Evolutionary conservation across 2,888 invertebrate species (phyloP), one percentile per base, ranked within the genome.

Genomic region (Tipula unca): DNA sequence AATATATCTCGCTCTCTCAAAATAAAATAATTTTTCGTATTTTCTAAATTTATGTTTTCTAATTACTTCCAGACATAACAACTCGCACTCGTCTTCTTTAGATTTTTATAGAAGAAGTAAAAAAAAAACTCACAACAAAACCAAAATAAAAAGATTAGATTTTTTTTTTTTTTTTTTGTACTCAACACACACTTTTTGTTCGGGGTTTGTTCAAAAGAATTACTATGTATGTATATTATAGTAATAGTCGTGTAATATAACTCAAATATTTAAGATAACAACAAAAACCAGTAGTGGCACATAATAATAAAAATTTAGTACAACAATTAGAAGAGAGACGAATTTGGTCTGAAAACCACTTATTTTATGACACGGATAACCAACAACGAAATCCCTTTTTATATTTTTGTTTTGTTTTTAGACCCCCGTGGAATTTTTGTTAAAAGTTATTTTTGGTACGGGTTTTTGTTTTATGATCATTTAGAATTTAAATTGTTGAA

Each of bases 31-130:
- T 69, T 54, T 54, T 54, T 54, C 20, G 48, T 54, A 54, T 54
- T 69, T 48, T 25, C 3, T 10, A 25, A 69, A 69, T 69, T 69
- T 69, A 69, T 69, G 69, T 69, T 25, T 69, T 69, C 69, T 69
- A 69, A 69, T 69, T 69, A 69, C 69, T 69, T 69, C 69, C 69
- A 69, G 69, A 69, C 69, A 69, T 69, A 69, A 69, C 69, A 69
- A 69, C 69, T 69, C 69, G 69, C 69, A 69, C 69, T 69, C 69
- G 20, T 25, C 69, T 25, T 69, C 69, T 25, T 48, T 69, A 25
- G 5, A 69, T 6, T 17, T 48, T 48, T 17, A 5, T 17, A n/a
- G 69, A 69, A 25, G 25, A 69, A 20, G 14, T 3, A 69, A 25
- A 6, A 25, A 4, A 69, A 10, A 20, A 20, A 6, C 4, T 4